Base-by-base conservation (phyloP, 2,113 vertebrate genomes). In the Gopherus flavomarginatus region DNA sequence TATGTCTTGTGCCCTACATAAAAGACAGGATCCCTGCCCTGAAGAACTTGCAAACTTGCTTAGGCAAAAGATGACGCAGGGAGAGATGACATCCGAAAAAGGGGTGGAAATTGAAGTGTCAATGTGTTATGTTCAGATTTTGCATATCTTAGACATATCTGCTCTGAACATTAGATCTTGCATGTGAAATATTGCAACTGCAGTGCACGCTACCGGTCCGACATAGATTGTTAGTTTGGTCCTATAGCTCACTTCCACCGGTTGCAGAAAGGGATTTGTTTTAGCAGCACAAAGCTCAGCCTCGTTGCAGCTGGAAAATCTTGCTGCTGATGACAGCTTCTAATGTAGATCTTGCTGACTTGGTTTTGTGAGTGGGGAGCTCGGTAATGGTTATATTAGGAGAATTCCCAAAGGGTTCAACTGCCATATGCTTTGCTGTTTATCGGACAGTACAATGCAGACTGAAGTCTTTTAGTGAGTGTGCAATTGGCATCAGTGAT, bases 271-370 rank as follows among this genome's bases (percentile, higher is more conserved):
- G 82, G 26, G 81, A 59, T 97, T 35, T 94, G 78, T 92, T 83
- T 83, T 79, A 86, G 81, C 81, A 93, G 83, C 81, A 72, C 80
- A 78, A 92, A 93, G 42, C 62, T 94, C 90, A 87, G 90, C 90
- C 89, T 93, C 29, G 1, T 29, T 77, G 82, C 14, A 38, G 13
- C 87, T 91, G 85, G 87, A 94, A 85, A 87, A 90, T 84, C 92
- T 96, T 95, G 89, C 89, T 95, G 83, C 92, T 97, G 89, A 89
- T 83, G 86, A 92, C 50, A 83, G 83, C 93, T 94, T 96, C 92
- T 88, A 91, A 86, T 92, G 65, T 93, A 87, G 87, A 88, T 95
- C 83, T 81, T 87, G 84, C 90, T 96, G 94, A 85, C 90, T 96
- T 96, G 9, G 80, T 94, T 94, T 10, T 94, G 92, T 94, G 90